Evolutionary conservation across 2,888 invertebrate genomes (phyloP), one percentile per base, ranked within the genome.

Genomic region (Allolobophora icterica): DNA sequence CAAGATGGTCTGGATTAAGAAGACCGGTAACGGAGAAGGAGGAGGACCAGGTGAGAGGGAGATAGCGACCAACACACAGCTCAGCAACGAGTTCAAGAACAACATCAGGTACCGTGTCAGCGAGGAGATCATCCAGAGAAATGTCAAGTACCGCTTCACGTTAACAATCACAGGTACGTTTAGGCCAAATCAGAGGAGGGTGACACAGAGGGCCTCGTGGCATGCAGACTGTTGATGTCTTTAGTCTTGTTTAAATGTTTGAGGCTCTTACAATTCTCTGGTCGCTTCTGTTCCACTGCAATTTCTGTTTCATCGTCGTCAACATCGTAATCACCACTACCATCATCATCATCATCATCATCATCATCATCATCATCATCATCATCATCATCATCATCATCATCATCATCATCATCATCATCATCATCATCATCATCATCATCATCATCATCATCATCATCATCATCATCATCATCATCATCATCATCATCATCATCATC

Each of bases 21-120:
- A 38, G 40, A 83, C 89, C 24, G 52, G 52, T 6, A 52, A 52
- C 52, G 52, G 52, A 24, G 24, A 11, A 24, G 52, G 52, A 52
- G 24, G 24, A 52, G 52, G 52, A 52, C 24, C 24, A 24, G 52
- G 24, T 24, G 24, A 92, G 83, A 90, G 52, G 42, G 92, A 92
- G 58, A 92, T 92, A 33, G 92, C 90, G 15, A 91, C 92, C 21
- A 92, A 90, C 84, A 89, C 52, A 19, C 91, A 91, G 35, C n/a
- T 92, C 83, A 92, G 92, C 91, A 30, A 83, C 19, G 90, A 58
- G 33, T 92, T 92, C 91, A 91, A 90, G 33, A 84, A 91, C 38
- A 91, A 91, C 42, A 91, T 90, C 5, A 84, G 92, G 42, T 92
- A 91, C 84, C 34, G 17, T 4, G 91, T 90, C 71, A 58, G 52